These are phyloP conservation scores for Acromyrmex echinatior DNA, from an alignment of 1,140 invertebrate genomes.

Conservation along the genomic window DNA sequence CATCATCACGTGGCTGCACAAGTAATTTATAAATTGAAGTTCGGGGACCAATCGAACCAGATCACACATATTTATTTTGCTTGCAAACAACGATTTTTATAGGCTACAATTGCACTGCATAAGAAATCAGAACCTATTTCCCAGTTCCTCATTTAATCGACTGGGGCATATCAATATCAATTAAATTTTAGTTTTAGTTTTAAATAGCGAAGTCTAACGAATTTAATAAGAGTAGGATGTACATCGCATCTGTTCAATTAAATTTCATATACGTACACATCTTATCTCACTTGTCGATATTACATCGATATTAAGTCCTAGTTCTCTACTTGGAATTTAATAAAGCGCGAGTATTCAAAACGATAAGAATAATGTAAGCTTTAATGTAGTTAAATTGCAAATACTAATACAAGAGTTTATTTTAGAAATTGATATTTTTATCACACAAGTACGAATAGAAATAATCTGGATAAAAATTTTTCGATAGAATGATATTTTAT, in stretches of 20 bases:
- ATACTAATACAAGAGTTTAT: not conserved
- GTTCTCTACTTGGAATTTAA: not conserved
- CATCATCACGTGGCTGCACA: not conserved
- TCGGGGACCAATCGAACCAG: constrained; percentile 62
- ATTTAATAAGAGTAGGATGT: not conserved
- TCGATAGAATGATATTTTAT: not conserved
- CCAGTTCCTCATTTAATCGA: not conserved
- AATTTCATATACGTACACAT: not conserved
- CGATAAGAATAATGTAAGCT: not conserved
- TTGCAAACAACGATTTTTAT: not conserved
- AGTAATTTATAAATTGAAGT: constrained; percentile 40
- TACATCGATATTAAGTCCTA: not conserved
- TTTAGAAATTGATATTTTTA: not conserved
- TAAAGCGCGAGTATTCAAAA: not conserved
- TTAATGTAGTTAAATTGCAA: not conserved
- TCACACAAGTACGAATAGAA: too few relatives aligned
- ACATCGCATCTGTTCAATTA: not conserved
- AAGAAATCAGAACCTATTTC: not conserved
- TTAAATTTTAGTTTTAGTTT: not conserved
- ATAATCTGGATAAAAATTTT: not conserved
- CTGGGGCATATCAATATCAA: not conserved
- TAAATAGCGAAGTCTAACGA: not conserved
- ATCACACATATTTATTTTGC: constrained; percentile 26
- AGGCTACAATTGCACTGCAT: not conserved
- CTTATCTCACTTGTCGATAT: not conserved